Base-by-base conservation (phyloP, 2,113 vertebrate genomes). In the Trichomycterus rosablanca region DNA sequence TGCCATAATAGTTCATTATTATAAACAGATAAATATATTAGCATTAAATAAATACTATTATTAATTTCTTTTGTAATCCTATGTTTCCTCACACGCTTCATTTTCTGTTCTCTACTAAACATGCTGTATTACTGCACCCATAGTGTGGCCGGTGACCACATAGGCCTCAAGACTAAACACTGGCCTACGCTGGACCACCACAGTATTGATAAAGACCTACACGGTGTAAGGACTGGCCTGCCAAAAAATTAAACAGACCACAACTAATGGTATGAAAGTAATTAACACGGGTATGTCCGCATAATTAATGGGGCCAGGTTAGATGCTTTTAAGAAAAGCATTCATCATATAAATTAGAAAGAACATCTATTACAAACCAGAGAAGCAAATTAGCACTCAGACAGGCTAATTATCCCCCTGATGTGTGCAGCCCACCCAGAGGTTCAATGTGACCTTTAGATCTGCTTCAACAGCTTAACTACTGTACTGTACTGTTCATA, bases 11-110 rank as follows among this genome's bases (percentile, higher is more conserved):
- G 22, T 50, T 46, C 30, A 45, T 62, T 46, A 67, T 57, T 8
- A n/a, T n/a, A 34, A 37, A 20, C 28, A 49, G 37, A 16, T 34
- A 43, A 65, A 54, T 56, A 60, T 66, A 61, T 71, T 48, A 71
- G 55, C 8, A 40, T 55, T 49, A 49, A 61, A 34, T 63, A 63
- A 70, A 71, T 65, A 62, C n/a, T 22, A 10, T 55, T 61, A 61
- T 34, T 53, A 59, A 7, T 34, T 68, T 12, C 30, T 10, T 37
- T 39, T 63, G 16, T n/a, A n/a, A 59, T 18, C 15, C 61, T 59
- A 37, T 34, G 44, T n/a, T 28, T 52, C 48, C 23, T 34, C 42
- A 62, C 28, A 46, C 28, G 39, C 16, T 19, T 37, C n/a, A 30
- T 53, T 43, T 53, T 50, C 20, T 20, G 7, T 18, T 50, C n/a